A percentile compares a stretch with the other conserved stretches of the same genome.
Conservation (phyloP, 2,888 invertebrate genomes). For the Drosophila kuntzei region DNA sequence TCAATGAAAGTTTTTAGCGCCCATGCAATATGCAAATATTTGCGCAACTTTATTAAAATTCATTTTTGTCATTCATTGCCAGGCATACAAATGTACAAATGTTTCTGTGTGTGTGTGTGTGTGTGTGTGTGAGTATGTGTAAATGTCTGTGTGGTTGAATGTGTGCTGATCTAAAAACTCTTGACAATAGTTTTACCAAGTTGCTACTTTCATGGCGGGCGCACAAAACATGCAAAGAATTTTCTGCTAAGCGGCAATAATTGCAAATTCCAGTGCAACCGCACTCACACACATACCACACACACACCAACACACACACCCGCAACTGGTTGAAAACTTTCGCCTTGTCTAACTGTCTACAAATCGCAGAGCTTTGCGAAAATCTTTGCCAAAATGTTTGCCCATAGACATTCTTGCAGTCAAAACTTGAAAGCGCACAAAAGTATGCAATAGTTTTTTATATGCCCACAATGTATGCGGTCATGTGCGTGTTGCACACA, state of each 20-base stretch:
- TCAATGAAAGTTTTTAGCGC: slow-evolving; percentile 76
- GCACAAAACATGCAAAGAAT: slow-evolving; percentile 72
- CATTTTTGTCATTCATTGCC: slow-evolving; percentile 78
- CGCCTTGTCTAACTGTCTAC: slow-evolving; percentile 77
- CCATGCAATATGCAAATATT: slow-evolving; percentile 78
- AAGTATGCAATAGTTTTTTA: slow-evolving; percentile 72
- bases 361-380: slow-evolving; percentile 77
- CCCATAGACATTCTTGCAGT: slow-evolving; percentile 71
- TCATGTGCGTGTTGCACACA: slow-evolving; percentile 46
- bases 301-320: slow-evolving; percentile 9
- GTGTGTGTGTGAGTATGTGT: slow-evolving; percentile 1
- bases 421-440: slow-evolving; percentile 60
- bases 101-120: neutral
- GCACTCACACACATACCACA: slow-evolving; percentile 42
- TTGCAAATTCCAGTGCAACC: slow-evolving; percentile 78
- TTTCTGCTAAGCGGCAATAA: slow-evolving; percentile 78
- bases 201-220: slow-evolving; percentile 71
- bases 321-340: slow-evolving; percentile 59
- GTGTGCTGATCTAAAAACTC: slow-evolving; percentile 63
- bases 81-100: slow-evolving; percentile 13
- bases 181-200: slow-evolving; percentile 76
- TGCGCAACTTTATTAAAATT: slow-evolving; percentile 79
- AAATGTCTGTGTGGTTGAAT: slow-evolving; percentile 15
- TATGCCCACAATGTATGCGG: slow-evolving; percentile 62
- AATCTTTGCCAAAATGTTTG: slow-evolving; percentile 81